Conservation (phyloP, 1,140 invertebrate genomes). For the Formica selysi region DNA sequence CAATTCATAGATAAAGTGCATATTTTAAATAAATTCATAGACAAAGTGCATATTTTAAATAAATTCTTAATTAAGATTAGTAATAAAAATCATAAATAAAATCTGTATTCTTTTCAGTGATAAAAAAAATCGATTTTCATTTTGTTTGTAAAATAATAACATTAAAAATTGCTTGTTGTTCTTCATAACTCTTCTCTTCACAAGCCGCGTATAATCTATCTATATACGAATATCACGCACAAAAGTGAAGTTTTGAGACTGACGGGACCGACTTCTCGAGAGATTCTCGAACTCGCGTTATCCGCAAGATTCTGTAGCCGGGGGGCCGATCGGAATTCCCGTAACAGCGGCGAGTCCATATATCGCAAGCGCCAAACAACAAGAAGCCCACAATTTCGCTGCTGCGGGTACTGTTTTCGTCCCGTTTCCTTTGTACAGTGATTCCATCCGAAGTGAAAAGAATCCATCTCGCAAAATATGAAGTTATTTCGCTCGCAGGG, state of each 20-base stretch:
- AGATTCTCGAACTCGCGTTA: conserved; percentile 62
- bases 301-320: conserved; percentile 58
- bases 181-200: not conserved
- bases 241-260: conserved; percentile 27
- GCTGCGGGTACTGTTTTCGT: conserved; percentile 70
- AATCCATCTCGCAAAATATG: not conserved
- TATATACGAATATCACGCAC: not conserved
- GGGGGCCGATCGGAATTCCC: conserved; percentile 58
- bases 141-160: not conserved
- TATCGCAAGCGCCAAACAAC: conserved; percentile 71
- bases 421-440: conserved; percentile 71
- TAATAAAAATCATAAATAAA: no score
- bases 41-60: not conserved
- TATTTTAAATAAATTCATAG: not conserved
- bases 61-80: not conserved
- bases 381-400: conserved; percentile 78
- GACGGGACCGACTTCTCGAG: conserved; percentile 11
- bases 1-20: not conserved
- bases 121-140: not conserved
- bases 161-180: not conserved
- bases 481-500: not conserved
- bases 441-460: conserved; percentile 50
- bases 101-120: not conserved
- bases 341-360: not conserved
- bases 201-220: not conserved